Percentiles rank a stretch among this genome's conserved stretches.
phyloP scores from a whole-genome alignment of 2,797 vertebrate genomes.

The Hyperoplus immaculatus region DNA sequence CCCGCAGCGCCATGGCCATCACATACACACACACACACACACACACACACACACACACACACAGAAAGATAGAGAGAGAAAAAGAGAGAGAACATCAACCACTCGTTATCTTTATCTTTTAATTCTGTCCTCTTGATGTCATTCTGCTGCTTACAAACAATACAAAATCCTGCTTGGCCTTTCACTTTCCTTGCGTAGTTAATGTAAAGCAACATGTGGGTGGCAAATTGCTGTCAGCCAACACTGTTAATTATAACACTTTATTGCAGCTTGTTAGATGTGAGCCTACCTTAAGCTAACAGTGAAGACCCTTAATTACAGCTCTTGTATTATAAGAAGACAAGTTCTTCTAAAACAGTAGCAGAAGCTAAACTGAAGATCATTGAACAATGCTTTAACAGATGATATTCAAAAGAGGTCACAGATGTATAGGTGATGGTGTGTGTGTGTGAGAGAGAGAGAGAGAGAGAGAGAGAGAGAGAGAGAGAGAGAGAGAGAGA shows the following conservation, averaged over 20 bases:
- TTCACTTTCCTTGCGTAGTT: slow-evolving; percentile 29
- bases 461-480: too few species aligned
- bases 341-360: slow-evolving; percentile 21
- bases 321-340: slow-evolving; percentile 27
- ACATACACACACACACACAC: slow-evolving; percentile 10
- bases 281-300: slow-evolving; percentile 21
- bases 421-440: too few species aligned
- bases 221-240: slow-evolving; percentile 53
- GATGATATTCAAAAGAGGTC: neutral
- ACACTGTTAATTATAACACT: slow-evolving; percentile 63
- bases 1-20: slow-evolving; percentile 40
- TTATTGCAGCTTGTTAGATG: slow-evolving; percentile 37
- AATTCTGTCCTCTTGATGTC: slow-evolving; percentile 64
- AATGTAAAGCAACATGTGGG: slow-evolving; percentile 57
- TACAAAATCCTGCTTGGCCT: slow-evolving; percentile 34
- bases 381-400: neutral
- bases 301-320: slow-evolving; percentile 64
- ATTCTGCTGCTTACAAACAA: slow-evolving; percentile 59
- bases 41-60: slow-evolving; percentile 39
- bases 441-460: too few species aligned
- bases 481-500: too few species aligned
- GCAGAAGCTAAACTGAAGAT: slow-evolving; percentile 23
- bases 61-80: neutral
- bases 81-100: slow-evolving; percentile 53
- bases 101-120: slow-evolving; percentile 67